Percentiles rank a stretch among this genome's conserved stretches.
phyloP scores from a whole-genome alignment of 2,888 invertebrate genomes.

The Caenorhabditis sp. region DNA sequence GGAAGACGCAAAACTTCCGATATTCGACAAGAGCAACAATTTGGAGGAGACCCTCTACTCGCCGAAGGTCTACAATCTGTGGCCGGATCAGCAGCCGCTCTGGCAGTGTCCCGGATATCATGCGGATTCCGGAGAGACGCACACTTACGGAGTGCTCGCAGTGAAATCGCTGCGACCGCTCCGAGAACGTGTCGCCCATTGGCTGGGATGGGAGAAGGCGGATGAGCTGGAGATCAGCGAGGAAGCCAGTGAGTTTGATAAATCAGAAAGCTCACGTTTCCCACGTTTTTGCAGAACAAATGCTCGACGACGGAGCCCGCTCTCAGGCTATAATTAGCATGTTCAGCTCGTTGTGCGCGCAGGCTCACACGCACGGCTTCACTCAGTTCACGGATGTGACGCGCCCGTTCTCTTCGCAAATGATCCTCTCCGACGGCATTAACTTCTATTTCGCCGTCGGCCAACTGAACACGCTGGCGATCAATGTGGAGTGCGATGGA shows the following conservation, averaged over 20 bases:
- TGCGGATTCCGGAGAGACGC: constrained; percentile 71
- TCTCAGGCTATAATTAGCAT: constrained; percentile 73
- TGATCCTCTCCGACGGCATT: constrained; percentile 90
- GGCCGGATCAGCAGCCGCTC: constrained; percentile 73
- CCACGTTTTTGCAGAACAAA: constrained; percentile 41
- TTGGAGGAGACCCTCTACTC: constrained; percentile 64
- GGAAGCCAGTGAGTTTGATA: constrained; percentile 57
- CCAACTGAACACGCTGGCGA: constrained; percentile 88
- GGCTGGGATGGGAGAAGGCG: constrained; percentile 62
- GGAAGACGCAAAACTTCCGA: constrained; percentile 22
- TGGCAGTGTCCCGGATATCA: constrained; percentile 79
- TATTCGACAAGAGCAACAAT: constrained; percentile 30
- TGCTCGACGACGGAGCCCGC: constrained; percentile 58
- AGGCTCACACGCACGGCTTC: constrained; percentile 83
- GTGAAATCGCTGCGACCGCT: constrained; percentile 70
- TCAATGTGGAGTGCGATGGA: constrained; percentile 74
- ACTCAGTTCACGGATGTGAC: constrained; percentile 91
- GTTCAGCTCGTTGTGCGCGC: constrained; percentile 76
- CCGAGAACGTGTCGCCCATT: constrained; percentile 59
- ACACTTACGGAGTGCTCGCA: constrained; percentile 68
- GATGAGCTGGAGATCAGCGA: constrained; percentile 26
- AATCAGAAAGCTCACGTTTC: too few relatives aligned
- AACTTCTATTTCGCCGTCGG: constrained; percentile 90
- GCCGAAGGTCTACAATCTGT: constrained; percentile 73
- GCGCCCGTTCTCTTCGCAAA: constrained; percentile 91